These are phyloP conservation scores for Gymnoscelis rufifasciata DNA, from an alignment of 2,888 invertebrate genomes.

Conservation along the genomic window DNA sequence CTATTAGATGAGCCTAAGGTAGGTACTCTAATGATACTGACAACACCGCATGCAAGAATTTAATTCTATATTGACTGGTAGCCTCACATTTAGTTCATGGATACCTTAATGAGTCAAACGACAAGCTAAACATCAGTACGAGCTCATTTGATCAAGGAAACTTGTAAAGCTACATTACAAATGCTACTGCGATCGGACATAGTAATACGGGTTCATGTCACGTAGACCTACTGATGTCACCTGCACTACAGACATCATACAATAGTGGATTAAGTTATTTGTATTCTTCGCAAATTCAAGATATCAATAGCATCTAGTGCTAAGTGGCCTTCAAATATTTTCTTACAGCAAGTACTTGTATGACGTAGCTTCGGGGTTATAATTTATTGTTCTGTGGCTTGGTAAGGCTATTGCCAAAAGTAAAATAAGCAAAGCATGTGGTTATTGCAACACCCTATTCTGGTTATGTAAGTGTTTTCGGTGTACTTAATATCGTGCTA, in stretches of 20 bases:
- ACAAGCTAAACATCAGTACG: slow-evolving; percentile 18
- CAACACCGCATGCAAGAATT: not conserved
- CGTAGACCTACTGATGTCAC: slow-evolving; percentile 18
- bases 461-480: not conserved
- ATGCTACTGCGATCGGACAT: slow-evolving; percentile 22
- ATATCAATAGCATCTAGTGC: slow-evolving; percentile 15
- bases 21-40: slow-evolving; percentile 3
- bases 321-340: slow-evolving; percentile 24
- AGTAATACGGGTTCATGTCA: slow-evolving; percentile 25
- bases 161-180: slow-evolving; percentile 7
- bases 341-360: slow-evolving; percentile 2
- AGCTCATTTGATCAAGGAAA: slow-evolving; percentile 20
- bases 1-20: not conserved
- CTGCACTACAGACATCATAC: slow-evolving; percentile 4
- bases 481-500: no score
- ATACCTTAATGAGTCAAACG: slow-evolving; percentile 9
- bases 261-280: slow-evolving; percentile 18
- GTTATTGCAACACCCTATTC: slow-evolving; percentile 9
- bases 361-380: not conserved
- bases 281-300: slow-evolving; percentile 21
- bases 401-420: no score
- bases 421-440: not conserved
- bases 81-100: slow-evolving; percentile 14
- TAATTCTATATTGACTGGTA: slow-evolving; percentile 5
- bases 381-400: no score